phyloP scores from a whole-genome alignment of 2,797 vertebrate genomes.

The Microctenopoma stevenorrisi region DNA sequence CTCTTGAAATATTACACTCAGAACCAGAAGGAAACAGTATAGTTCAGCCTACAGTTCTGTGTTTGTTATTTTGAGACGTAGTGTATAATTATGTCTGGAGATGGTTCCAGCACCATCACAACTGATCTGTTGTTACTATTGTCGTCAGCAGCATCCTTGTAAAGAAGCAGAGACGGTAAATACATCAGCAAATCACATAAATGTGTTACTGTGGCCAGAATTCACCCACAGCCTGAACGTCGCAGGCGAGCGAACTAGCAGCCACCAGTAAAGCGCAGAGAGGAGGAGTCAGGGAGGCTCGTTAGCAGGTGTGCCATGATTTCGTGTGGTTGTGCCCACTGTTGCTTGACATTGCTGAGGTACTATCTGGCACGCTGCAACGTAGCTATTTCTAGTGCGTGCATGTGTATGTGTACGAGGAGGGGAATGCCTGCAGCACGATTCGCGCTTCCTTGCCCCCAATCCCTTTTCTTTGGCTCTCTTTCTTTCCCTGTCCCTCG shows the following conservation, averaged over 20 bases:
- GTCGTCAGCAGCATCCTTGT: slow-evolving; percentile 11
- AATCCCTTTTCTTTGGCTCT: slow-evolving; percentile 24
- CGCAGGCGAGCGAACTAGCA: slow-evolving; percentile 46
- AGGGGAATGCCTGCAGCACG: slow-evolving; percentile 59
- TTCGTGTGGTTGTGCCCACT: slow-evolving; percentile 41
- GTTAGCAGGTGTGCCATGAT: slow-evolving; percentile 52
- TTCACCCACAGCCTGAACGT: slow-evolving; percentile 45
- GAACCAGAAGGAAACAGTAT: too few relatives aligned
- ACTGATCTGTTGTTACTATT: slow-evolving; percentile 11
- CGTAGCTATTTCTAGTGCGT: slow-evolving; percentile 70
- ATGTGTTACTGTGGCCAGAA: slow-evolving; percentile 55
- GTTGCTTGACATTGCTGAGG: slow-evolving; percentile 49
- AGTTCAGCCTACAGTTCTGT: not conserved
- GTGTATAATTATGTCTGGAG: slow-evolving; percentile 18
- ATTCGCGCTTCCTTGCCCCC: slow-evolving; percentile 34
- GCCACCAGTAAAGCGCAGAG: slow-evolving; percentile 9
- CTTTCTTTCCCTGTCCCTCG: slow-evolving; percentile 39
- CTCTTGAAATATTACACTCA: too few relatives aligned
- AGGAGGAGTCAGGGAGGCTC: slow-evolving; percentile 34
- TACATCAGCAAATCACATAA: slow-evolving; percentile 43
- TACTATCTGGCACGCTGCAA: slow-evolving; percentile 52
- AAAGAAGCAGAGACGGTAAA: slow-evolving; percentile 33
- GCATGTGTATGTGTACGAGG: slow-evolving; percentile 20
- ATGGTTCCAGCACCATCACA: slow-evolving; percentile 31
- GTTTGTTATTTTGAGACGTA: slow-evolving; percentile 19